Base-by-base conservation (phyloP, 2,888 invertebrate species). In the Pollenia angustigena region DNA sequence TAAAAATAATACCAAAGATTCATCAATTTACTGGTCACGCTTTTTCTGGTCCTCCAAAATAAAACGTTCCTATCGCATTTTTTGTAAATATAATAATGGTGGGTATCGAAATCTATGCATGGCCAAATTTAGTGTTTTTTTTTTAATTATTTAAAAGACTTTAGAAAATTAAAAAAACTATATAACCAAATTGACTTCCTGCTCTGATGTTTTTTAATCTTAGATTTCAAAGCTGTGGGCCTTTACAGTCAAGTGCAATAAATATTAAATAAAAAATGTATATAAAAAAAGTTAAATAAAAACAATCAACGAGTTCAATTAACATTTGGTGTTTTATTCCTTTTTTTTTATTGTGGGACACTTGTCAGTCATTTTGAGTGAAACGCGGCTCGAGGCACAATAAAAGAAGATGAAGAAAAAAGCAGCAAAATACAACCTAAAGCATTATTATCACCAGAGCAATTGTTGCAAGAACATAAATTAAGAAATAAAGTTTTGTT, bases 401-500 rank as follows among this genome's bases (percentile, higher is more conserved):
- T 44, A 52, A 40, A 32, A 62, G 44, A 14, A 44, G 23, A 60
- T 0, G 32, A 14, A 52, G 32, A 60, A 32, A 46, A 62, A 52
- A 62, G 4, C 16, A 71, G 48, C 10, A 14, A 52, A 44, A 60
- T 50, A 40, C 58, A 79, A 60, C 52, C 62, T 75, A 62, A 79
- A 84, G 52, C 75, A 66, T 74, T 81, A 81, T 66, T 58, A 69
- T 58, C 50, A 58, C 40, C 62, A 48, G 44, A 60, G 79, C 68
- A 75, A 85, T 64, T 82, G 85, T 60, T 64, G 71, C 72, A 72
- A 76, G 69, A 85, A 80, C 62, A 79, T 79, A 82, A 86, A 86
- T 82, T 82, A 86, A 86, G 82, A 86, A 86, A 80, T 86, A 82
- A 86, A 75, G 68, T 79, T 82, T 62, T 46, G 40, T 74, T 74